These are phyloP conservation scores for Ceraclea dissimilis DNA, from an alignment of 2,888 invertebrate species.

Conservation along the genomic window DNA sequence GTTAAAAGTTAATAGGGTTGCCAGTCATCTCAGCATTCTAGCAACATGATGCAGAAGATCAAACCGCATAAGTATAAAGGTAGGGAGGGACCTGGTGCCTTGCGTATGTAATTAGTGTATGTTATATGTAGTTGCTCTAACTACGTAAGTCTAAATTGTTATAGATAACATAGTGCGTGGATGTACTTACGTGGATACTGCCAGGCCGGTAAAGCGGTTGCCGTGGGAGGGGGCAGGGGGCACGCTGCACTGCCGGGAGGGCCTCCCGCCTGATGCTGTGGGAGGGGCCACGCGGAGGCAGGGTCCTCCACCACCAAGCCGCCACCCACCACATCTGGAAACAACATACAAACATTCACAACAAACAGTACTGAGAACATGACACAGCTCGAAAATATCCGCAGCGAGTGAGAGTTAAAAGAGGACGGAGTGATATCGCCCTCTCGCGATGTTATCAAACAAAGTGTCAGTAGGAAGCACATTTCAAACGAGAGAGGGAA, in stretches of 20 bases:
- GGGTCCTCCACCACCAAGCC: conserved; percentile 6
- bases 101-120: too few species aligned
- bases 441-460: neutral
- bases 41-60: too few species aligned
- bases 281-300: conserved; percentile 14
- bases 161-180: neutral
- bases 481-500: neutral
- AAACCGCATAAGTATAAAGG: too few species aligned
- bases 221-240: conserved; percentile 26
- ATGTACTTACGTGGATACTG: conserved; percentile 62
- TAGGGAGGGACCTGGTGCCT: too few species aligned
- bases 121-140: too few species aligned
- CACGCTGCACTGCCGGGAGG: neutral
- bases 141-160: too few species aligned
- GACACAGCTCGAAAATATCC: neutral
- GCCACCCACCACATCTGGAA: conserved; percentile 13
- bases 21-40: too few species aligned
- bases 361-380: too few species aligned
- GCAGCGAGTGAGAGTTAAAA: neutral
- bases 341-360: neutral
- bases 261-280: conserved; percentile 7
- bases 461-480: neutral
- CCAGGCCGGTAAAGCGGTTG: conserved; percentile 44
- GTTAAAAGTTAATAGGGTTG: too few species aligned
- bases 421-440: neutral